Evolutionary conservation across 1,140 invertebrate genomes (phyloP).

Genomic region (Psix sp.): DNA sequence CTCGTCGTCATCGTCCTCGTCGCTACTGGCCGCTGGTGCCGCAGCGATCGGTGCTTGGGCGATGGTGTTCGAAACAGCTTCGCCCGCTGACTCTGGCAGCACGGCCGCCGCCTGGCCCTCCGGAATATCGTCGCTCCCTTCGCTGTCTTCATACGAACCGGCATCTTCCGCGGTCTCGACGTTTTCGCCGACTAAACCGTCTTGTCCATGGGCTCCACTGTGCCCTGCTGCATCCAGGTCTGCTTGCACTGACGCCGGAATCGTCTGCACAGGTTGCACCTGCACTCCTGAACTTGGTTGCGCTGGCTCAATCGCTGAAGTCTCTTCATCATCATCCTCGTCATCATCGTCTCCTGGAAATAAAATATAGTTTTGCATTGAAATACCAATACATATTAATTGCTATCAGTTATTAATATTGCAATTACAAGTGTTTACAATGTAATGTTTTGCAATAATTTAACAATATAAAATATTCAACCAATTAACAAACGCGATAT

Average conservation of each 20-base stretch:
- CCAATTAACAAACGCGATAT: no score
- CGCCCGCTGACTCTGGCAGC: slow-evolving; percentile 66
- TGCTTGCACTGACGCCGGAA: slow-evolving; percentile 68
- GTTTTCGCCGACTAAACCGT: slow-evolving; percentile 65
- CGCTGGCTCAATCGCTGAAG: slow-evolving; percentile 69
- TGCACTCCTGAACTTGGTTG: slow-evolving; percentile 56
- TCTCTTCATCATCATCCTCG: slow-evolving; percentile 82
- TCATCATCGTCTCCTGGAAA: slow-evolving; percentile 80
- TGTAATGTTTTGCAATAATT: no score
- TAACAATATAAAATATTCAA: no score
- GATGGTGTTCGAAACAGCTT: slow-evolving; percentile 61
- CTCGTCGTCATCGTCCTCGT: slow-evolving; percentile 75
- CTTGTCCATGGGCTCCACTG: slow-evolving; percentile 72
- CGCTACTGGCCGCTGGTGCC: slow-evolving; percentile 55
- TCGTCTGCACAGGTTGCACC: slow-evolving; percentile 63
- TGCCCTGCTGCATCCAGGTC: slow-evolving; percentile 67
- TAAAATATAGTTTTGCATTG: neutral
- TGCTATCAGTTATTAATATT: no score
- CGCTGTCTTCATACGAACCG: slow-evolving; percentile 80
- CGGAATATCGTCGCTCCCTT: slow-evolving; percentile 77
- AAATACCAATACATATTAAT: no score
- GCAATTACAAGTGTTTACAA: no score
- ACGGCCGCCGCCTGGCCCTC: slow-evolving; percentile 74
- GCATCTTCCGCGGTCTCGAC: slow-evolving; percentile 65
- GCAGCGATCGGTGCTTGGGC: slow-evolving; percentile 62